These are phyloP conservation scores for Arnoldichthys spilopterus DNA, from an alignment of 2,797 vertebrate genomes.

Conservation along the genomic window DNA sequence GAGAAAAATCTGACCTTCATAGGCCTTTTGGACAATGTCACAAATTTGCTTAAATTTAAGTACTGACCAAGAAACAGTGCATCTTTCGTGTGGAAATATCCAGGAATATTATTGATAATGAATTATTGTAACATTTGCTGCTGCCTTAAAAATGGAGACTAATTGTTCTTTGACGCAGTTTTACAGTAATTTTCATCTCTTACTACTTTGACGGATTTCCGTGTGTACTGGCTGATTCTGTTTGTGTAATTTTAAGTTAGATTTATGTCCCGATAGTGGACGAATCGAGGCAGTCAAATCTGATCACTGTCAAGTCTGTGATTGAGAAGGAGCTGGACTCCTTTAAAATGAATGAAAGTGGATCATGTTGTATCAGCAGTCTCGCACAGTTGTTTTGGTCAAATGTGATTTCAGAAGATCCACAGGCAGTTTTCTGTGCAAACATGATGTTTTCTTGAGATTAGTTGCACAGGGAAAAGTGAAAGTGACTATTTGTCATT, in stretches of 20 bases:
- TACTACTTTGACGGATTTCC: no score
- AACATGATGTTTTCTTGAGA: constrained; percentile 37
- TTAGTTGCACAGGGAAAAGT: no score
- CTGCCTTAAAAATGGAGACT: neutral
- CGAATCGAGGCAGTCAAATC: constrained; percentile 15
- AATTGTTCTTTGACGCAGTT: no score
- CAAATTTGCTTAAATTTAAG: no score
- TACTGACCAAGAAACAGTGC: no score
- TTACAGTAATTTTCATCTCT: no score
- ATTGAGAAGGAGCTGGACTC: neutral
- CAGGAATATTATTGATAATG: constrained; percentile 47
- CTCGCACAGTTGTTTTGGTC: constrained; percentile 23
- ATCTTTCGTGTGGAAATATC: constrained; percentile 48
- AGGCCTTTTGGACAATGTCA: no score
- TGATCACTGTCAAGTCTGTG: neutral
- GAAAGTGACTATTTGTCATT: no score
- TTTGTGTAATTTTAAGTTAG: no score
- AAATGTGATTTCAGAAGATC: constrained; percentile 35
- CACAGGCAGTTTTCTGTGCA: constrained; percentile 26
- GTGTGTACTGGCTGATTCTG: no score
- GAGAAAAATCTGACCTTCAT: no score
- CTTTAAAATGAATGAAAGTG: constrained; percentile 20
- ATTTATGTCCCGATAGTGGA: no score
- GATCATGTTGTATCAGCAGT: constrained; percentile 28
- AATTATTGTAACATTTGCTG: neutral